Conservation (phyloP, 2,888 invertebrate species). For the Oscheius sp. region DNA sequence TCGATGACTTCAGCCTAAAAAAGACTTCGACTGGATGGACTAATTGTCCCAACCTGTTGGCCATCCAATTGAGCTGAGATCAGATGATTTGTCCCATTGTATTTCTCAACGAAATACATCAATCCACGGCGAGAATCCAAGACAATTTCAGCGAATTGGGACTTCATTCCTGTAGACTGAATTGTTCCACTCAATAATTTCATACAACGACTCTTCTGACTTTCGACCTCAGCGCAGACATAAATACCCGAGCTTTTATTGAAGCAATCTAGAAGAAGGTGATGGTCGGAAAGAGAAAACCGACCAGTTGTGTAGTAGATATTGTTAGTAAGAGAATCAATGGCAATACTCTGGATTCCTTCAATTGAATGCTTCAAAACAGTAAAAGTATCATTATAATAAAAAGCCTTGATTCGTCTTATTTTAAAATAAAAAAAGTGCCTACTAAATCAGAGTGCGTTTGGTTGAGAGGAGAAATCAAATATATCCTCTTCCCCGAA, state of each 20-base stretch:
- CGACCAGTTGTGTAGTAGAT: neutral
- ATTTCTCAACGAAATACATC: slow-evolving; percentile 47
- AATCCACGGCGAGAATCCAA: slow-evolving; percentile 46
- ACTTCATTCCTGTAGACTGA: neutral
- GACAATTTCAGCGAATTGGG: slow-evolving; percentile 44
- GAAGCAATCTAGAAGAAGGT: too few species aligned
- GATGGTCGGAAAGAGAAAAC: too few species aligned
- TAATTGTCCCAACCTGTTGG: neutral
- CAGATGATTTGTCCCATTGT: slow-evolving; percentile 81
- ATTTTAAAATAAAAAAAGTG: too few species aligned
- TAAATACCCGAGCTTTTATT: slow-evolving; percentile 37
- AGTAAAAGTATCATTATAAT: too few species aligned
- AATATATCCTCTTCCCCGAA: too few species aligned
- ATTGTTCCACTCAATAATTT: slow-evolving; percentile 25
- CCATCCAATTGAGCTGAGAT: slow-evolving; percentile 94
- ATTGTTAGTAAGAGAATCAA: too few species aligned
- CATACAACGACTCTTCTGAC: slow-evolving; percentile 43
- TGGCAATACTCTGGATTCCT: too few species aligned
- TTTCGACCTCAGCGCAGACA: slow-evolving; percentile 44
- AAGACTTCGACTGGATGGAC: neutral
- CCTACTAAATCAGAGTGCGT: too few species aligned
- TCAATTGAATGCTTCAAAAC: too few species aligned
- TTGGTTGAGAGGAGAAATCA: too few species aligned
- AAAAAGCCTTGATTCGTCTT: too few species aligned
- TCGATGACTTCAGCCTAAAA: slow-evolving; percentile 38